Conservation (phyloP, 2,797 vertebrate genomes). For the Hemibagrus guttatus region DNA sequence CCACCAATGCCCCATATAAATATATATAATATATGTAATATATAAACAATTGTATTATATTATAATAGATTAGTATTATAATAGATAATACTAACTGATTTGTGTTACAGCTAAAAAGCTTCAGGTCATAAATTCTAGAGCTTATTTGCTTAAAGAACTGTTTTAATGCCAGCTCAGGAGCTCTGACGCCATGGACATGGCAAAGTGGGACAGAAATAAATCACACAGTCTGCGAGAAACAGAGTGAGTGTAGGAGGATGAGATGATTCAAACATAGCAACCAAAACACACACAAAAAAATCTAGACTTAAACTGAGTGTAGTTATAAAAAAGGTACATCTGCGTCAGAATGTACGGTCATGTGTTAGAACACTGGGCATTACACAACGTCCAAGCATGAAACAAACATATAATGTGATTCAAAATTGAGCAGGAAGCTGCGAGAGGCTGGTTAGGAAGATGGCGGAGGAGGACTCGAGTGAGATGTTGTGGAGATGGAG, state of each 20-base stretch:
- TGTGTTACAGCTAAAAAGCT: not conserved
- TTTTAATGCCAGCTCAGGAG: not conserved
- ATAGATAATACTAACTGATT: not conserved
- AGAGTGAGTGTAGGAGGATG: slow-evolving; percentile 25
- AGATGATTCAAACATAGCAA: slow-evolving; percentile 22
- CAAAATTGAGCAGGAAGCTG: slow-evolving; percentile 22
- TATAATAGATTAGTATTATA: not conserved
- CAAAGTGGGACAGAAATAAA: slow-evolving; percentile 18
- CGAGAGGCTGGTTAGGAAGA: slow-evolving; percentile 11
- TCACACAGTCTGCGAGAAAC: not conserved
- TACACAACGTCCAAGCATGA: slow-evolving; percentile 15
- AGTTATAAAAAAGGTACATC: slow-evolving; percentile 1
- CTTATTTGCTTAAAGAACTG: not conserved
- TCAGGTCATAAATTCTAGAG: not conserved
- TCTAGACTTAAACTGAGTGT: slow-evolving; percentile 10
- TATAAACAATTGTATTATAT: too few relatives aligned
- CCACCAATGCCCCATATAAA: too few relatives aligned
- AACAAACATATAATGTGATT: not conserved
- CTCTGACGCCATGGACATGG: not conserved
- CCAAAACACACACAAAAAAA: not conserved
- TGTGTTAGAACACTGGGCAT: not conserved
- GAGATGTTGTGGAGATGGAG: slow-evolving; percentile 9
- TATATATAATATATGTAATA: too few relatives aligned
- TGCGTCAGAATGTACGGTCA: not conserved
- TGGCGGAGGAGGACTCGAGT: not conserved